phyloP scores from a whole-genome alignment of 2,113 vertebrate species.

The Antechinus flavipes region DNA sequence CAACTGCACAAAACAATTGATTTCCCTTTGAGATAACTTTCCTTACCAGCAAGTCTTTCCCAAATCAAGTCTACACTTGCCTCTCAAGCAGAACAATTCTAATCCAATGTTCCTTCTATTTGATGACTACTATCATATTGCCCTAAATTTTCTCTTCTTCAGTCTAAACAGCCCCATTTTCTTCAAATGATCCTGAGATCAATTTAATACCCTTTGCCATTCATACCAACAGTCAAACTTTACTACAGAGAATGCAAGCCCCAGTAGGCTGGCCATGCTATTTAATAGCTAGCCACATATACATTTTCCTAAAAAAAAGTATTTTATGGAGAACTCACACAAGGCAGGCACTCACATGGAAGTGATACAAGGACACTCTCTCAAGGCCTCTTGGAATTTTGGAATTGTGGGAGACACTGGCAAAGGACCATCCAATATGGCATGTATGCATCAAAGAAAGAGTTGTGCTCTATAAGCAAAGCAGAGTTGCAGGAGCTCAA shows the following conservation, averaged over 20 bases:
- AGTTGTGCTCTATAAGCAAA: background rate
- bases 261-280: background rate
- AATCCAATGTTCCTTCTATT: background rate
- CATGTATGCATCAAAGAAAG: background rate
- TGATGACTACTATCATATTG: background rate
- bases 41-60: background rate
- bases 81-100: background rate
- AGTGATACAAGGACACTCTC: background rate
- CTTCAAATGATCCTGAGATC: background rate
- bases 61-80: background rate
- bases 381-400: background rate
- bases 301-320: background rate
- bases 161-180: background rate
- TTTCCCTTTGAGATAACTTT: background rate
- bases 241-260: background rate
- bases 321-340: background rate
- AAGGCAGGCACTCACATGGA: background rate
- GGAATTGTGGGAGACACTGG: background rate
- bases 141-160: background rate
- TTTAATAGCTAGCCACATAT: background rate
- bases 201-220: background rate
- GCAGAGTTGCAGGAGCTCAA: background rate
- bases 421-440: background rate
- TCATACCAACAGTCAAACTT: background rate
- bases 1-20: background rate